Conservation (phyloP, 2,113 vertebrate species). For the Saguinus midas region DNA sequence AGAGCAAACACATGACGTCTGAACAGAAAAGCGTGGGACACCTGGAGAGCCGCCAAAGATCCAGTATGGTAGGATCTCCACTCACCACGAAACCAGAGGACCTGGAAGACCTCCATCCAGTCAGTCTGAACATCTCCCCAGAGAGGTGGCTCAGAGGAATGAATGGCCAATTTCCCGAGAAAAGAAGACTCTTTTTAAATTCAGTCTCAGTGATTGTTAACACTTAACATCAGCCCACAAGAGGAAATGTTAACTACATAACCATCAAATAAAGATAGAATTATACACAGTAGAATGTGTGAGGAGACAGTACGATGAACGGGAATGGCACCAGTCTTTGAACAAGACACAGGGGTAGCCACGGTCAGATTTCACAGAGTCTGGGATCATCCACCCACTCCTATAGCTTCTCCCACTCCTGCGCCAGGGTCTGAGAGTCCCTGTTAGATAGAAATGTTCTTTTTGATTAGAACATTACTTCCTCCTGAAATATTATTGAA, state of each 20-base stretch:
- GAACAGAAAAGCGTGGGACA: neutral
- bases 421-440: neutral
- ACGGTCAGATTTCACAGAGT: fast-evolving
- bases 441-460: neutral
- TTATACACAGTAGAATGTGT: no score
- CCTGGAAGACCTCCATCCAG: neutral
- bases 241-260: neutral
- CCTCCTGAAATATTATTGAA: neutral
- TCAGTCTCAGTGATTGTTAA: neutral
- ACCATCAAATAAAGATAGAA: neutral
- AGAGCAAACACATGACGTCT: neutral
- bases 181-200: neutral
- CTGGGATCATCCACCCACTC: neutral
- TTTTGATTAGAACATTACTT: neutral
- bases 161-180: neutral
- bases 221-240: neutral
- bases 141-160: neutral
- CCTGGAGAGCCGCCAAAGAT: neutral
- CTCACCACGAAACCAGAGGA: neutral
- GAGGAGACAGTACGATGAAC: fast-evolving
- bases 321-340: neutral
- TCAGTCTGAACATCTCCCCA: neutral
- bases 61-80: neutral
- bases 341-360: neutral
- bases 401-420: neutral